Evolutionary conservation across 2,888 invertebrate species (phyloP).

Genomic region (Chalcosyrphus nemorum): DNA sequence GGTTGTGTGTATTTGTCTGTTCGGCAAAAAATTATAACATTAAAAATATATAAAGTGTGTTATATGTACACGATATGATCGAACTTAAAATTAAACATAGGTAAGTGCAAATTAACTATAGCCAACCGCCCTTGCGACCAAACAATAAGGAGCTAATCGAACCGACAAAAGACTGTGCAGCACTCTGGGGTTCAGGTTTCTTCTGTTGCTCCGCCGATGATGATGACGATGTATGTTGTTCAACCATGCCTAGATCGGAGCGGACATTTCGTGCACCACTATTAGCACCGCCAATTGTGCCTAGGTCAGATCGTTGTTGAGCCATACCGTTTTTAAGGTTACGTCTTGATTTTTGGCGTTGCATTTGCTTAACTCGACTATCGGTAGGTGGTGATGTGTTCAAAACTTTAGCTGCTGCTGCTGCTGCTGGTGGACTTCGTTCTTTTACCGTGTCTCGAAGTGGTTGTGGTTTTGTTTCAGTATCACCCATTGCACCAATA

Average conservation of each 20-base stretch:
- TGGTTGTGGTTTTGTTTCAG: constrained; percentile 25
- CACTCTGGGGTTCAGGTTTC: constrained; percentile 75
- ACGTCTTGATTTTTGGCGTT: constrained; percentile 83
- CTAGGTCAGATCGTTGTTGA: constrained; percentile 84
- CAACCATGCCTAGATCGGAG: constrained; percentile 77
- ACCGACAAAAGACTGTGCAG: constrained; percentile 85
- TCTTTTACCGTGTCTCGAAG: constrained; percentile 38
- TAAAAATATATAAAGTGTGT: constrained; percentile 70
- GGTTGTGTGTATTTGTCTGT: constrained; percentile 44
- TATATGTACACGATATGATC: constrained; percentile 72
- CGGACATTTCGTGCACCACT: constrained; percentile 74
- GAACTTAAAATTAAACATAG: constrained; percentile 72
- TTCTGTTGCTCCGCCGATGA: constrained; percentile 58
- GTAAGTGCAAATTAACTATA: constrained; percentile 82
- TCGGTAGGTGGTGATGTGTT: constrained; percentile 75
- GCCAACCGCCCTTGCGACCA: constrained; percentile 92
- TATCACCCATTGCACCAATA: constrained; percentile 15
- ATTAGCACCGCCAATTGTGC: constrained; percentile 81
- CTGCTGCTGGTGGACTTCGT: constrained; percentile 41
- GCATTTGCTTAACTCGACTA: constrained; percentile 82
- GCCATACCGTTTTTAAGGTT: constrained; percentile 83
- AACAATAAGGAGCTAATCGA: constrained; percentile 91
- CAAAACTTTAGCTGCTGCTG: constrained; percentile 55
- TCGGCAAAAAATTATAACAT: constrained; percentile 67
- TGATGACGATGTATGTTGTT: constrained; percentile 62